Conservation (phyloP, 2,113 vertebrate genomes). For the Dicerorhinus sumatrensis region DNA sequence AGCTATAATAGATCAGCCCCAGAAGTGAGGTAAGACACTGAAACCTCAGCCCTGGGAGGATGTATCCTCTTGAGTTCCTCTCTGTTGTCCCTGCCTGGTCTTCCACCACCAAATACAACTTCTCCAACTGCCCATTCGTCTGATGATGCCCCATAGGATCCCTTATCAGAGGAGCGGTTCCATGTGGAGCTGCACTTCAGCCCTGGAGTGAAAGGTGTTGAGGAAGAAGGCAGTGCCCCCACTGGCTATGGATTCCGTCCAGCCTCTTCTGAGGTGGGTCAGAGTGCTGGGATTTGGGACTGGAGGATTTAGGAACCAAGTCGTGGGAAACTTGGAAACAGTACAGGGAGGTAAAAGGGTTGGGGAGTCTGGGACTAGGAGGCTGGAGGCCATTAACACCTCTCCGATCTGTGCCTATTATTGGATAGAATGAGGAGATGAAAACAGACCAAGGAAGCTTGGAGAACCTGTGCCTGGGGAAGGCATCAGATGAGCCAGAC, state of each 20-base stretch:
- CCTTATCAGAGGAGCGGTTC: constrained; percentile 97
- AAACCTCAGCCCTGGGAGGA: neutral
- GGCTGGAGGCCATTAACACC: neutral
- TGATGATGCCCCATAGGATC: constrained; percentile 87
- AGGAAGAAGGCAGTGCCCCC: constrained; percentile 95
- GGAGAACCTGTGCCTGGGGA: constrained; percentile 89
- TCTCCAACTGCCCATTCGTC: neutral
- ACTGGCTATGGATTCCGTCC: constrained; percentile 96
- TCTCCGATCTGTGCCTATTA: neutral
- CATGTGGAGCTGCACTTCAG: constrained; percentile 99
- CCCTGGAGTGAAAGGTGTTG: constrained; percentile 96
- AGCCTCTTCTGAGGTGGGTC: constrained; percentile 94
- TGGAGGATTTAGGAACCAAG: neutral
- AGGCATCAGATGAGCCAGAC: constrained; percentile 89
- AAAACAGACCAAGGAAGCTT: constrained; percentile 94
- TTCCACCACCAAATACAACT: neutral
- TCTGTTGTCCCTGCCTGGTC: neutral
- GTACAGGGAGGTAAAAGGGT: neutral
- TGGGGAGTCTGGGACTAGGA: neutral
- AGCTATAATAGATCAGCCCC: neutral
- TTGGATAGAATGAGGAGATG: constrained; percentile 92
- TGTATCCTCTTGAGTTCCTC: neutral
- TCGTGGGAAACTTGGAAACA: neutral
- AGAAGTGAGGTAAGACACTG: neutral
- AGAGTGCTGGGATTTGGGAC: neutral